These are phyloP conservation scores for Zaprionus inermis DNA, from an alignment of 1,140 invertebrate genomes.

Conservation along the genomic window DNA sequence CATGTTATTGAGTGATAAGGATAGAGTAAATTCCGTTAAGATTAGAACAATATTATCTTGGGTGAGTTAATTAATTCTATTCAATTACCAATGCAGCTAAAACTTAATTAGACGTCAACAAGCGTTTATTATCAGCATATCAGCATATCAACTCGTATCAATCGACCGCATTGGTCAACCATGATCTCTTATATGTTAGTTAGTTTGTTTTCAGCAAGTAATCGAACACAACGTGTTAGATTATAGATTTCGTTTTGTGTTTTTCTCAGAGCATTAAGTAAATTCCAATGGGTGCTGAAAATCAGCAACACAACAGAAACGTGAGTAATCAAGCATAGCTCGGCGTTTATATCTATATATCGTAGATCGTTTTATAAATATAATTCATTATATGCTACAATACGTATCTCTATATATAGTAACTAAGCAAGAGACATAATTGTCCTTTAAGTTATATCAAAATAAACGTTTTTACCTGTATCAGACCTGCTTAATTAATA, in stretches of 20 bases:
- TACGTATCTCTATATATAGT: constrained; percentile 57
- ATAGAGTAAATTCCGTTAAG: constrained; percentile 10
- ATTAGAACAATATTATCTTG: constrained; percentile 26
- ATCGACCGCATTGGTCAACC: not conserved
- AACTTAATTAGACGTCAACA: constrained; percentile 18
- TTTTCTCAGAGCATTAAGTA: constrained; percentile 12
- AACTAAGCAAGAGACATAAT: constrained; percentile 59
- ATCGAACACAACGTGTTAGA: constrained; percentile 14
- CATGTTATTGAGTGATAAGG: constrained; percentile 24
- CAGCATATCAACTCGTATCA: constrained; percentile 28
- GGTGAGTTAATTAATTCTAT: constrained; percentile 28
- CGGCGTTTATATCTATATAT: not conserved
- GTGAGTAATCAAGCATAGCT: constrained; percentile 47
- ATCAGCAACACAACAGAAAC: constrained; percentile 10
- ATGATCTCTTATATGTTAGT: constrained; percentile 18
- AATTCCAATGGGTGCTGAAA: constrained; percentile 38
- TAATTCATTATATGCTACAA: constrained; percentile 55
- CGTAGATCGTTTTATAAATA: constrained; percentile 59
- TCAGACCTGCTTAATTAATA: constrained; percentile 48
- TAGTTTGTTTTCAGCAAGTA: constrained; percentile 33
- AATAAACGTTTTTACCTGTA: constrained; percentile 60
- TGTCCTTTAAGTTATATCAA: constrained; percentile 52
- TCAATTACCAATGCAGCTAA: constrained; percentile 39
- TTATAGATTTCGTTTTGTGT: constrained; percentile 6
- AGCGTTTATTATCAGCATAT: constrained; percentile 39